Conservation (phyloP, 2,797 vertebrate genomes). For the Hylomyscus alleni region DNA sequence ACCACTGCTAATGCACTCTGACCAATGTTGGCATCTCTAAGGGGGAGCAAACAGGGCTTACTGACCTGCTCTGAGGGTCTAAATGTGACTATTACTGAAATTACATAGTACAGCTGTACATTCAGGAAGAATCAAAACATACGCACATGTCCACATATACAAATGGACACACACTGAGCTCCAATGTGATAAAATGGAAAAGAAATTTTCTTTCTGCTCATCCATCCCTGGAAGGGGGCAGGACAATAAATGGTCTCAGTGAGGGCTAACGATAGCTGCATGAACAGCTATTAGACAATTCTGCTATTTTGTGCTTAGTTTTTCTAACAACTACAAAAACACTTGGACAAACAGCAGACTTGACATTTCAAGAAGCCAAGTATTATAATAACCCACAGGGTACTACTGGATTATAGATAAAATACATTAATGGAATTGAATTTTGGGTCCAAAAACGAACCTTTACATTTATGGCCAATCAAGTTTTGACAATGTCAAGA, state of each 20-base stretch:
- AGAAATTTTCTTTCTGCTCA: conserved; percentile 42
- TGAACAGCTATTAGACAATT: conserved; percentile 52
- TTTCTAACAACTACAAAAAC: conserved; percentile 70
- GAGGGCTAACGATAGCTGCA: neutral
- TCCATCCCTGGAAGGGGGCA: conserved; percentile 38
- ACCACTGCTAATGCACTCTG: conserved; percentile 80
- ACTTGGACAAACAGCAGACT: conserved; percentile 68
- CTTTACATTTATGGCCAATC: conserved; percentile 12
- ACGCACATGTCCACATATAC: too few relatives aligned
- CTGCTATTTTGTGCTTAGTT: conserved; percentile 68
- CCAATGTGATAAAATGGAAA: neutral
- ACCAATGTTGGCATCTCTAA: conserved; percentile 69
- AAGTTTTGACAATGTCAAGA: conserved; percentile 36
- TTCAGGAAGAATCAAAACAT: conserved; percentile 47
- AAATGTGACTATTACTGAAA: conserved; percentile 85
- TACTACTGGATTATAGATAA: neutral
- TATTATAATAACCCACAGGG: conserved; percentile 20
- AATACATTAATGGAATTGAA: conserved; percentile 41
- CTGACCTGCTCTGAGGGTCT: conserved; percentile 77
- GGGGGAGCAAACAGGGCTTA: conserved; percentile 80
- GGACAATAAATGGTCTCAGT: conserved; percentile 32
- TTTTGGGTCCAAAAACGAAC: conserved; percentile 55
- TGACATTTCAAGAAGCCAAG: conserved; percentile 69
- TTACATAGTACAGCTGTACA: conserved; percentile 76
- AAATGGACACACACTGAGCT: neutral